Evolutionary conservation across 2,888 invertebrate genomes (phyloP), one percentile per base, ranked within the genome.

Genomic region (Sinodicranocentrus sp.): DNA sequence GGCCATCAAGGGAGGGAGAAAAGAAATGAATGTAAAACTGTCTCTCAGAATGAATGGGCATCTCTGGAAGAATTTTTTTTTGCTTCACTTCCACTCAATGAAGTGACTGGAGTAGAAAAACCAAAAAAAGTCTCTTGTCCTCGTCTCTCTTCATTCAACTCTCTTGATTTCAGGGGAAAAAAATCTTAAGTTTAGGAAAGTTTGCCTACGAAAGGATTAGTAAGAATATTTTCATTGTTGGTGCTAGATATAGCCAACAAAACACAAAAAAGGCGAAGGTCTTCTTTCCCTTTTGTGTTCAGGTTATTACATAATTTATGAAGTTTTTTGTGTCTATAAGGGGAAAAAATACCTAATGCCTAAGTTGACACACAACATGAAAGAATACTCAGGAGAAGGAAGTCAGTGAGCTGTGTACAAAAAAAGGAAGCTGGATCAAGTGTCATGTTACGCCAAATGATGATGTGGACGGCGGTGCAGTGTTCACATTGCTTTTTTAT

Each of bases 361-460:
- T 43, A 39, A 48, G 25, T 54, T 72, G 61, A 75, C 75, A 63
- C 19, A 33, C 6, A 39, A 48, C 65, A 75, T 25, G 57, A 48
- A 65, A 54, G 52, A 39, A 39, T 65, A 43, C 28, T 65, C 17
- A 21, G 52, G 33, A 65, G 33, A 57, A 39, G 39, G 21, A 23
- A 33, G 1, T 19, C 19, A 39, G 26, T 19, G 17, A 61, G 59
- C n/a, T 21, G 39, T 72, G 43, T 48, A 33, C 33, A n/a, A n/a
- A n/a, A 48, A 48, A 75, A 57, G 23, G 19, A 33, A 25, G 48
- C 44, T 77, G 44, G 67, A 67, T 77, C 77, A 77, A 44, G 68
- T 68, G 77, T 68, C 77, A 68, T 57, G 68, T 77, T 52, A 68
- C 48, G 57, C 54, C 59, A 76, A 63, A 65, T 52, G 67, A 65